Conservation (phyloP, 1,140 invertebrate genomes). For the Ips nitidus region DNA sequence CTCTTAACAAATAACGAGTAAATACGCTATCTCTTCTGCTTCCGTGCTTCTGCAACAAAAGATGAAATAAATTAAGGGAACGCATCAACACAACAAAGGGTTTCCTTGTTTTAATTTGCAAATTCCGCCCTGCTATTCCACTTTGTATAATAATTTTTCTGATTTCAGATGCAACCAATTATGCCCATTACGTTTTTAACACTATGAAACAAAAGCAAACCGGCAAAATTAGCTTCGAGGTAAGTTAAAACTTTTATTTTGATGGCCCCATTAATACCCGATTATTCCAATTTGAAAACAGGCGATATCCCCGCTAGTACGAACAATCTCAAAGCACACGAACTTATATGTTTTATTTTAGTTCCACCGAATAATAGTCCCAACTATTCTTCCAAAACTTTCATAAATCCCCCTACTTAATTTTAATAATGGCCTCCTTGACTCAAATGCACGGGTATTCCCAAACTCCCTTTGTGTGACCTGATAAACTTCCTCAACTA, state of each 20-base stretch:
- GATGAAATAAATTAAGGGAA: conserved; percentile 5
- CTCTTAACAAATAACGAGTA: too few relatives aligned
- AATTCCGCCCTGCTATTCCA: conserved; percentile 7
- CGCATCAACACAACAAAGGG: conserved; percentile 13
- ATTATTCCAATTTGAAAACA: not conserved
- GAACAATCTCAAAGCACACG: not conserved
- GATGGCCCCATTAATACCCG: not conserved
- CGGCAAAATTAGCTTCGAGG: conserved; percentile 89
- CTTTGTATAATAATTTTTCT: conserved; percentile 36
- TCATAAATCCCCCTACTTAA: not conserved
- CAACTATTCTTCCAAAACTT: not conserved
- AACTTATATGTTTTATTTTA: not conserved
- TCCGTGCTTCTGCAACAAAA: not conserved
- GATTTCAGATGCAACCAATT: conserved; percentile 81
- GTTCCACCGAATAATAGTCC: not conserved
- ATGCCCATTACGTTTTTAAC: conserved; percentile 91
- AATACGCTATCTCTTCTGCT: not conserved
- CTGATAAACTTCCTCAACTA: conserved; percentile 1
- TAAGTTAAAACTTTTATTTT: conserved; percentile 51
- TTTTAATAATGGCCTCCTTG: conserved; percentile 1
- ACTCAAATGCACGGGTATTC: not conserved
- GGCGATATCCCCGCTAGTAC: not conserved
- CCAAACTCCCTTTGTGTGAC: not conserved
- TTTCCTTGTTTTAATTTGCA: conserved; percentile 17
- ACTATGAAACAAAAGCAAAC: conserved; percentile 86